phyloP scores from a whole-genome alignment of 2,888 invertebrate species.

The Anagyrus pseudococci region DNA sequence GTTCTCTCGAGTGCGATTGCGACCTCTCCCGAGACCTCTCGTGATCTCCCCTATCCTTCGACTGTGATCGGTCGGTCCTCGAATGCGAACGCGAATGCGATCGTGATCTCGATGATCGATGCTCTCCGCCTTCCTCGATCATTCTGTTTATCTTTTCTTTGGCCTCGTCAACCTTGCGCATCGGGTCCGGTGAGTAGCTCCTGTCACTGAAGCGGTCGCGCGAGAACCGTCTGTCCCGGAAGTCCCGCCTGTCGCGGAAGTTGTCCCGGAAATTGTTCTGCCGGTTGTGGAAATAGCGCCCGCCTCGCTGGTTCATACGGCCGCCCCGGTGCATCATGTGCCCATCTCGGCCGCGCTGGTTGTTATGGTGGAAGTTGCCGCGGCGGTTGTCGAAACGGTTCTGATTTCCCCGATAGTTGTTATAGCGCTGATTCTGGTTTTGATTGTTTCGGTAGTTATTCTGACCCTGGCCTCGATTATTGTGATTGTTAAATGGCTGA shows the following conservation, averaged over 20 bases:
- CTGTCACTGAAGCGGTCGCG: constrained; percentile 63
- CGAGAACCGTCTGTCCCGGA: constrained; percentile 70
- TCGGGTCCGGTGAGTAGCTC: constrained; percentile 64
- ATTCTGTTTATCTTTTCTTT: constrained; percentile 69
- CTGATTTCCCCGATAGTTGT: constrained; percentile 47
- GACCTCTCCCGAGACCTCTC: background rate
- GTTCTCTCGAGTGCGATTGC: background rate
- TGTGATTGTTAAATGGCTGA: constrained; percentile 69
- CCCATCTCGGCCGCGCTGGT: constrained; percentile 51
- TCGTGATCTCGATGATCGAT: constrained; percentile 47
- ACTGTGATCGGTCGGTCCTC: background rate
- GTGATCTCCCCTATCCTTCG: background rate
- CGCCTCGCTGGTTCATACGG: constrained; percentile 49
- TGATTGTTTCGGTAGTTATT: constrained; percentile 57
- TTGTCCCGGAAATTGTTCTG: constrained; percentile 67
- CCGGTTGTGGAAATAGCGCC: constrained; percentile 58
- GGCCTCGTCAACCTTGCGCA: constrained; percentile 64
- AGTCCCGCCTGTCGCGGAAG: constrained; percentile 72
- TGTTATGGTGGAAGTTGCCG: constrained; percentile 43
- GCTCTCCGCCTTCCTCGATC: constrained; percentile 62
- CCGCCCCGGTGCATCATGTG: constrained; percentile 49
- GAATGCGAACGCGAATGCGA: background rate
- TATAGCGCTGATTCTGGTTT: constrained; percentile 45
- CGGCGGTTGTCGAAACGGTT: constrained; percentile 55
- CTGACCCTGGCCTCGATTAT: constrained; percentile 65